Base-by-base conservation (phyloP, 2,888 invertebrate genomes). In the Rhagonycha lutea region DNA sequence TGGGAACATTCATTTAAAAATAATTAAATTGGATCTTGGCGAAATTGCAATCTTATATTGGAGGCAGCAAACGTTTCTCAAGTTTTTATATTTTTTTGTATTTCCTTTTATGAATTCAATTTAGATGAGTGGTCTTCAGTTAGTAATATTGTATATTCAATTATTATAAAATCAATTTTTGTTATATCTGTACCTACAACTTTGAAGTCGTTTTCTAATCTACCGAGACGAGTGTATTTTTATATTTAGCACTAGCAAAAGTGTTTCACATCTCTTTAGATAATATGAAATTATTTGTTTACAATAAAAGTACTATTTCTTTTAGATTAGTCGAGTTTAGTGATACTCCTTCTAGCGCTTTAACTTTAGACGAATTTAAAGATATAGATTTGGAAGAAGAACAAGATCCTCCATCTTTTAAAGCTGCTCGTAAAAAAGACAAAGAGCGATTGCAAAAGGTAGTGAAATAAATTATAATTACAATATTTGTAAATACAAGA, bases 311-410 rank as follows among this genome's bases (percentile, higher is more conserved):
- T 12, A 10, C 14, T 10, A 62, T 2, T 11, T 24, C 14, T 83
- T 80, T 28, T 77, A 92, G 96, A 76, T 89, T 99, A 61, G 91
- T 95, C 28, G 99, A 99, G 89, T 99, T 99, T 87, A 97, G 97
- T 0, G 97, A 97, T 82, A 99, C 99, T 0, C 98, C 99, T 0
- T 97, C 98, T 11, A 97, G 98, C 84, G 94, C 95, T 9, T 89
- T 99, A 71, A 98, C 99, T 0, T 89, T 98, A 26, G 98, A 99
- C 82, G 98, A 99, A 89, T 99, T 99, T 86, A 95, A 98, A 93
- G 95, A 94, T 0, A 96, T 99, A 0, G 98, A 99, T 86, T 89
- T 99, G 81, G 98, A 98, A 86, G 96, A 97, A 82, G 98, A 98
- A 84, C 96, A 97, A 86, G 98, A 98, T 88, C 97, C 98, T 9